A percentile compares a stretch with the other conserved stretches of the same genome.
Conservation (phyloP, 2,797 vertebrate genomes). For the Chelon auratus region DNA sequence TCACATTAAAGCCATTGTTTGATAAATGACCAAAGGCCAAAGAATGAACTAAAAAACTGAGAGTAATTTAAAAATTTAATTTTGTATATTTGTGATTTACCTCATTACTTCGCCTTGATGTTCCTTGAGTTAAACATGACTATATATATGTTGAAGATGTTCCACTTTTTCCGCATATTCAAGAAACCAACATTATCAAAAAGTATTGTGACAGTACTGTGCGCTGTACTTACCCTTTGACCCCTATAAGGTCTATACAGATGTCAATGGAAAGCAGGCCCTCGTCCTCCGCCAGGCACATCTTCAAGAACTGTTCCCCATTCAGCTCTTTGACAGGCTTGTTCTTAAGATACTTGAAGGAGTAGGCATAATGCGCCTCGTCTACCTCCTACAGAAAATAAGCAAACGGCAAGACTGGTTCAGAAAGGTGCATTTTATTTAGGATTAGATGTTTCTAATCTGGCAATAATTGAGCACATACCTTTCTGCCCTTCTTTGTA, state of each 20-base stretch:
- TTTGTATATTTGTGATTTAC: background rate
- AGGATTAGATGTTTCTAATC: background rate
- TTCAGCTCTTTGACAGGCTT: slow-evolving; percentile 97
- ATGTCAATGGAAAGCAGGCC: slow-evolving; percentile 93
- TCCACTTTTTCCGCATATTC: background rate
- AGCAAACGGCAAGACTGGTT: background rate
- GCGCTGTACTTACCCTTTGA: slow-evolving; percentile 91
- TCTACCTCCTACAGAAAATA: slow-evolving; percentile 89
- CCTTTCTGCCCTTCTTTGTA: slow-evolving; percentile 98
- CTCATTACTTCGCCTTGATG: background rate
- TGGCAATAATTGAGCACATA: slow-evolving; percentile 49
- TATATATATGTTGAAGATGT: background rate
- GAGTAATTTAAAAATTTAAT: background rate
- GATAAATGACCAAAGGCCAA: slow-evolving; percentile 4
- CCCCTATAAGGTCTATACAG: slow-evolving; percentile 96
- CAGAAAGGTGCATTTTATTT: background rate
- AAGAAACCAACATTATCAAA: background rate
- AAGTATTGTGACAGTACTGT: background rate
- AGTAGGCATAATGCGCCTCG: slow-evolving; percentile 96
- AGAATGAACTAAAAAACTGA: background rate
- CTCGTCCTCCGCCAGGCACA: slow-evolving; percentile 95
- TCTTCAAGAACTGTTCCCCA: slow-evolving; percentile 98
- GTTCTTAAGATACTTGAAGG: slow-evolving; percentile 99
- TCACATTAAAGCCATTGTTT: slow-evolving; percentile 23
- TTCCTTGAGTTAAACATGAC: background rate